Conservation (phyloP, 2,888 invertebrate species). For the Polydrusus cervinus region DNA sequence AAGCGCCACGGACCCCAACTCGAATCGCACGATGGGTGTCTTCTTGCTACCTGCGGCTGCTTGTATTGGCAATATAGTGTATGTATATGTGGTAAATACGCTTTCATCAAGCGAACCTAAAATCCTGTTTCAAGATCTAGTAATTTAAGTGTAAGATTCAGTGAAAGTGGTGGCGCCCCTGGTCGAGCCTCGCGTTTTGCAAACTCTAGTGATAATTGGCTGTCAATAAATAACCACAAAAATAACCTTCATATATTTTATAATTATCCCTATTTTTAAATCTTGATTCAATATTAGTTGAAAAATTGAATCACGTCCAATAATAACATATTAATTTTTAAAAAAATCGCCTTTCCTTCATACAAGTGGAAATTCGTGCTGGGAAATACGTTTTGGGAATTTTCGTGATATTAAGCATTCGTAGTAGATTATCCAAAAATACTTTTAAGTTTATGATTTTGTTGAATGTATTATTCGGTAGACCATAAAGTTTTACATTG, state of each 20-base stretch:
- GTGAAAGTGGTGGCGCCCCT: too few relatives aligned
- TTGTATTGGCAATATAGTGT: too few relatives aligned
- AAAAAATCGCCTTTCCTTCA: neutral
- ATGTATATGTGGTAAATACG: too few relatives aligned
- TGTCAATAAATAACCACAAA: neutral
- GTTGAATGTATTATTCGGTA: slow-evolving; percentile 3
- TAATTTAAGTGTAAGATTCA: too few relatives aligned
- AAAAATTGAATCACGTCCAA: neutral
- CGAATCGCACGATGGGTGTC: too few relatives aligned
- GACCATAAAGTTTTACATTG: too few relatives aligned
- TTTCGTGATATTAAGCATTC: neutral
- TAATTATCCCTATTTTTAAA: neutral
- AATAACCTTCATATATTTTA: neutral
- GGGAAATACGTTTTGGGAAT: slow-evolving; percentile 3
- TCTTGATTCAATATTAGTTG: neutral
- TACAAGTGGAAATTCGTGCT: neutral
- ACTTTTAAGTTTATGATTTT: neutral
- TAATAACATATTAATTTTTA: neutral
- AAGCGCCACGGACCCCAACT: too few relatives aligned
- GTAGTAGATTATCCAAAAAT: neutral
- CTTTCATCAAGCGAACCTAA: too few relatives aligned
- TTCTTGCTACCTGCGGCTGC: too few relatives aligned
- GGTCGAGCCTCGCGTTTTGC: too few relatives aligned
- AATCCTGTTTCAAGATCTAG: too few relatives aligned
- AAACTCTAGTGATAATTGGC: neutral